Conservation (phyloP, 1,140 invertebrate genomes). For the Drosophila kanapiae region DNA sequence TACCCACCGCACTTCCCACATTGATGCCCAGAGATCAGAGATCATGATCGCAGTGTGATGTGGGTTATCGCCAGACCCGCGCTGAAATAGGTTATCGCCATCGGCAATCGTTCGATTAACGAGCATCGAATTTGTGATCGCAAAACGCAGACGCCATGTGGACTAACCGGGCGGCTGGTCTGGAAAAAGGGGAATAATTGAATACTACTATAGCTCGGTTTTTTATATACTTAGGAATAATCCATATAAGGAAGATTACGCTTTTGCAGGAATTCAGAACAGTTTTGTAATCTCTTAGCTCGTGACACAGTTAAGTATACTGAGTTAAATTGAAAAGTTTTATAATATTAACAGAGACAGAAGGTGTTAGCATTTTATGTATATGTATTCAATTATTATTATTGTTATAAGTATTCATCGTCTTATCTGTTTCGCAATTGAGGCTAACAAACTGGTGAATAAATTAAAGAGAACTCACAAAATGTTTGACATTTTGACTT, state of each 20-base stretch:
- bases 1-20: slow-evolving; percentile 62
- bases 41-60: slow-evolving; percentile 63
- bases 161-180: not conserved
- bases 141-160: slow-evolving; percentile 16
- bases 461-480: not conserved
- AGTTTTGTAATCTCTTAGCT: not conserved
- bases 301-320: not conserved
- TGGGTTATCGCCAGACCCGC: slow-evolving; percentile 55
- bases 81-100: slow-evolving; percentile 69
- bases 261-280: not conserved
- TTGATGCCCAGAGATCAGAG: slow-evolving; percentile 57
- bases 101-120: slow-evolving; percentile 67
- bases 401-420: too few species aligned
- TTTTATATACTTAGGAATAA: too few species aligned
- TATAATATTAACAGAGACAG: not conserved
- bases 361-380: too few species aligned
- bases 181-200: not conserved
- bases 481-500: not conserved
- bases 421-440: too few species aligned
- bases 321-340: not conserved
- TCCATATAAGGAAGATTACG: not conserved
- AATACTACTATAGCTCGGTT: not conserved
- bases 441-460: too few species aligned
- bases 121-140: slow-evolving; percentile 48
- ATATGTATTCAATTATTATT: too few species aligned